Evolutionary conservation across 2,888 invertebrate genomes (phyloP), one percentile per base, ranked within the genome.

Genomic region (Xanthia togata): DNA sequence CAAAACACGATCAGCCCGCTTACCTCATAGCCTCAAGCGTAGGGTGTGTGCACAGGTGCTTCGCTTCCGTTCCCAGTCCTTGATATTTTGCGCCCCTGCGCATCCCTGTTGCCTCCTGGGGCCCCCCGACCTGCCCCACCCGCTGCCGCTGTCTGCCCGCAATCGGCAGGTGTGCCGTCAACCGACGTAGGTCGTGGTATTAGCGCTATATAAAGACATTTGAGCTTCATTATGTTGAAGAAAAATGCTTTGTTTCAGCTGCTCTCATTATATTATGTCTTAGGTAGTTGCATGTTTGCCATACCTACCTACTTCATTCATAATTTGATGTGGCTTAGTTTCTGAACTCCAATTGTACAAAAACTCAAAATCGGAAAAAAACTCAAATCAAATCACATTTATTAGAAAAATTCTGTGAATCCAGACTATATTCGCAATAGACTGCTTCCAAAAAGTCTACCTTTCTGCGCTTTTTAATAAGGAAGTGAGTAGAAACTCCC

Each of bases 21-120:
- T 23, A 64, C 57, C 72, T 76, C 79, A 23, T 83, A 75, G 87
- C 88, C 83, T 41, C 53, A 59, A 64, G 86, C 81, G 73, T 50
- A 6, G 84, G 77, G 79, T 78, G 74, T 83, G 70, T 79, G n/a
- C 76, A 89, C 89, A 89, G 89, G 89, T 89, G 89, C 82, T 65
- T 26, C 57, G 72, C 76, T 84, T 89, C 89, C 89, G 89, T 77
- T 88, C 81, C 8, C 59, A 79, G 87, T 78, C 87, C 88, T 87
- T 89, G 89, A 86, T 90, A 91, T 90, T 82, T 90, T 88, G 90
- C 91, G 87, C 91, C 89, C 77, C 78, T 76, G 75, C 59, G 26
- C 78, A 83, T 79, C 79, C 73, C 64, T 41, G 9, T 41, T 50
- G 11, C 31, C 60, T 31, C 41, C 72, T 20, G 0, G 0, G 23